Evolutionary conservation across 2,888 invertebrate species (phyloP).

Genomic region (Scelioninae gen. 2): DNA sequence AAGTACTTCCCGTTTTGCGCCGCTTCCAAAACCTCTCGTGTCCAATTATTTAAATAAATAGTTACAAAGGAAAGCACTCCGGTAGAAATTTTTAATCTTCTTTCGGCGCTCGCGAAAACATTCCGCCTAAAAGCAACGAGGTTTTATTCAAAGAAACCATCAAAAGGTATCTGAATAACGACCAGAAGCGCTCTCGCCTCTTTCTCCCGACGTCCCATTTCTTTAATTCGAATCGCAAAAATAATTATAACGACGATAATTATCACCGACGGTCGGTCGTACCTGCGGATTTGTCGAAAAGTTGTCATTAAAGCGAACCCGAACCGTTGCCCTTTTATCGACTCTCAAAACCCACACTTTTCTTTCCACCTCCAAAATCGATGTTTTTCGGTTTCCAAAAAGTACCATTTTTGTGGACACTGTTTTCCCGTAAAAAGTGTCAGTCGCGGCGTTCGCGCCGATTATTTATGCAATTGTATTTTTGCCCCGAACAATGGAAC

Average conservation of each 20-base stretch:
- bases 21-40: not conserved
- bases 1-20: not conserved
- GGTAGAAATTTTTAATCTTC: not conserved
- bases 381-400: no score
- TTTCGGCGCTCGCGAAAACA: not conserved
- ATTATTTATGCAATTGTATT: conserved; percentile 51
- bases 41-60: conserved; percentile 4
- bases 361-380: no score
- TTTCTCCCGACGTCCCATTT: not conserved
- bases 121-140: conserved; percentile 11
- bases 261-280: not conserved
- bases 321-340: no score
- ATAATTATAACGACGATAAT: not conserved
- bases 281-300: not conserved
- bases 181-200: not conserved
- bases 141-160: not conserved
- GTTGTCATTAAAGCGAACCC: no score
- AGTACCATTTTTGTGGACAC: no score
- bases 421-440: no score
- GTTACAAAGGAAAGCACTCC: not conserved
- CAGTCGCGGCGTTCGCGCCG: no score
- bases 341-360: no score
- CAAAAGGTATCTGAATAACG: conserved; percentile 4
- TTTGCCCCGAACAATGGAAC: conserved; percentile 39
- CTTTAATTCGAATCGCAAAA: conserved; percentile 13